These are phyloP conservation scores for Phyllostomus discolor DNA, from an alignment of 2,113 vertebrate genomes.

Conservation along the genomic window DNA sequence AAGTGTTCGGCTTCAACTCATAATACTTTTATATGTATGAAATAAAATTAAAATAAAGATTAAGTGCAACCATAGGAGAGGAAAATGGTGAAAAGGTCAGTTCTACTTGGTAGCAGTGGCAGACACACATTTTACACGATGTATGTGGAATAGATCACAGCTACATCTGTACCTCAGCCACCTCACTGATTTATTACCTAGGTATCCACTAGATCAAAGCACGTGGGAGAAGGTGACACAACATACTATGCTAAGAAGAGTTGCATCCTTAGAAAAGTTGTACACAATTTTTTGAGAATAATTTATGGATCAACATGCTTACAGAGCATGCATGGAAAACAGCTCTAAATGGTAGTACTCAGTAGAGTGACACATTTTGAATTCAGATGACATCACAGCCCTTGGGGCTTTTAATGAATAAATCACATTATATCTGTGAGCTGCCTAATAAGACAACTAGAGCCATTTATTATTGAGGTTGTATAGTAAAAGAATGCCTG, in stretches of 20 bases:
- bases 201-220: background rate
- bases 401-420: background rate
- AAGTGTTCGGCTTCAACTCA: background rate
- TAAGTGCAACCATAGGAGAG: background rate
- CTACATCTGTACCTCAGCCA: background rate
- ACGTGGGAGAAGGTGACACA: background rate
- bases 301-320: background rate
- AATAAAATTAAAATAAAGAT: background rate
- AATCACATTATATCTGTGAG: background rate
- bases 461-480: background rate
- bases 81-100: background rate
- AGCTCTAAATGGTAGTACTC: background rate
- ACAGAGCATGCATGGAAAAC: background rate
- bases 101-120: background rate
- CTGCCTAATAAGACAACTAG: background rate
- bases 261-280: background rate
- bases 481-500: background rate
- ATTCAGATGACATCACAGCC: background rate
- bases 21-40: background rate
- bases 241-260: background rate
- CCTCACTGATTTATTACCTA: background rate
- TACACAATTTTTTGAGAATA: background rate
- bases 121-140: background rate
- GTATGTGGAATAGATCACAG: background rate
- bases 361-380: background rate